phyloP scores from a whole-genome alignment of 2,113 vertebrate genomes.

The Varanus komodoensis region DNA sequence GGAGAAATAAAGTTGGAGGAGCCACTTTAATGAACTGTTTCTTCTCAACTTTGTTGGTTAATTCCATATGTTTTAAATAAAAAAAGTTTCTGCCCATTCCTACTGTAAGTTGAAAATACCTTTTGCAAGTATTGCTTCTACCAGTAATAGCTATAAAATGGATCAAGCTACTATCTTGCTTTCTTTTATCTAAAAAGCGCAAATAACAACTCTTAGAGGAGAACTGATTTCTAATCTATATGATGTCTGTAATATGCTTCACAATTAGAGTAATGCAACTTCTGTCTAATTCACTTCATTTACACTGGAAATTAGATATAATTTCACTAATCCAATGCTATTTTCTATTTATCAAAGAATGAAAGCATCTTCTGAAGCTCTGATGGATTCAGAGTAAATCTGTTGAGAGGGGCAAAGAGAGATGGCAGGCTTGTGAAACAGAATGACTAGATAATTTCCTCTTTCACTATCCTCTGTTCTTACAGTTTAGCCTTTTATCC shows the following conservation, averaged over 20 bases:
- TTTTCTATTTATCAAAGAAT: conserved; percentile 66
- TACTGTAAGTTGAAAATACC: not conserved
- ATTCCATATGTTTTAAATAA: not conserved
- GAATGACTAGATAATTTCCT: conserved; percentile 18
- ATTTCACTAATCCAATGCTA: conserved; percentile 60
- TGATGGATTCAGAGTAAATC: conserved; percentile 63
- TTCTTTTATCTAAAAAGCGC: not conserved
- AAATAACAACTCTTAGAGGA: conserved; percentile 51
- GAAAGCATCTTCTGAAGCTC: conserved; percentile 58
- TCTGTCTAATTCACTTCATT: conserved; percentile 74
- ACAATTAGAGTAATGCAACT: conserved; percentile 65
- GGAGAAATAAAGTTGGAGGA: not conserved
- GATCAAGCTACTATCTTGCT: not conserved
- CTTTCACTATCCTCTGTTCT: conserved; percentile 22
- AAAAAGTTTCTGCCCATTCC: not conserved
- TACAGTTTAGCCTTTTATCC: conserved; percentile 7
- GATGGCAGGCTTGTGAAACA: conserved; percentile 61
- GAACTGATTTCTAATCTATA: conserved; percentile 58
- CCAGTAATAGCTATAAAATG: not conserved
- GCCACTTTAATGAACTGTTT: not conserved
- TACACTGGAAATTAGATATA: conserved; percentile 68
- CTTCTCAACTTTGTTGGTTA: not conserved
- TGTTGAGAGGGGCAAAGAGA: conserved; percentile 54
- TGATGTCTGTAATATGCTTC: conserved; percentile 66
- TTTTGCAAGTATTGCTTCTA: not conserved